phyloP scores from a whole-genome alignment of 2,113 vertebrate genomes.

The Pedetes capensis region DNA sequence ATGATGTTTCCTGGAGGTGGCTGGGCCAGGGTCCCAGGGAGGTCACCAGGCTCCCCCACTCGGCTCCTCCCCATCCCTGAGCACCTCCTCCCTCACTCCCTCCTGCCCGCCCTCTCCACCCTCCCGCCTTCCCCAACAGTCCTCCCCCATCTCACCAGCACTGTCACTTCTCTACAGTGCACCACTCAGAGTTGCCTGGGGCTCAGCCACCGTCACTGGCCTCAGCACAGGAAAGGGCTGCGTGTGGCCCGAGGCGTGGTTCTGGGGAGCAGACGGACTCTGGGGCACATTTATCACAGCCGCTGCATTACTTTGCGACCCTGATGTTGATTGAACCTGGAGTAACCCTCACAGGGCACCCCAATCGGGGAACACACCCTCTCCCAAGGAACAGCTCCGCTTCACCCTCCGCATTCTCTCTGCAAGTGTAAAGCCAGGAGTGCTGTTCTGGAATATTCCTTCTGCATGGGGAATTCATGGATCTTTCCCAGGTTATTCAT shows the following conservation, averaged over 20 bases:
- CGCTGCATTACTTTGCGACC: not conserved
- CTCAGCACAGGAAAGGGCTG: fast-evolving
- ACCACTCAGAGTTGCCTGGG: not conserved
- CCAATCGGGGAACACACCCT: fast-evolving
- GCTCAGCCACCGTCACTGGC: not conserved
- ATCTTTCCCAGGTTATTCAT: fast-evolving
- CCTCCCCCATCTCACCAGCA: no score
- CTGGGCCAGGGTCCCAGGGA: not conserved
- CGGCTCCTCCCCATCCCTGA: no score
- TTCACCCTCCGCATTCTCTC: not conserved
- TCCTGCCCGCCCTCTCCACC: not conserved
- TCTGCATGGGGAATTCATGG: not conserved
- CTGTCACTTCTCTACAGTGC: no score
- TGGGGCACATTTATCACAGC: fast-evolving
- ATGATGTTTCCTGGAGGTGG: not conserved
- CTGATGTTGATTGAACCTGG: not conserved
- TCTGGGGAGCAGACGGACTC: no score
- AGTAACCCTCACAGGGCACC: not conserved
- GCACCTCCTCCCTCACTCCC: not conserved
- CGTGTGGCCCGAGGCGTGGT: fast-evolving
- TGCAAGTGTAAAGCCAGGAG: fast-evolving
- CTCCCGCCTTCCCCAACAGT: no score
- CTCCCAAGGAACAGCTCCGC: no score
- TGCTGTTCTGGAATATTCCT: not conserved
- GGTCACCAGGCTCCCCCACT: not conserved